Percentiles rank a stretch among this genome's conserved stretches.
These are phyloP conservation scores for Zelostemma sp. DNA, from an alignment of 1,140 invertebrate species.

Conservation along the genomic window DNA sequence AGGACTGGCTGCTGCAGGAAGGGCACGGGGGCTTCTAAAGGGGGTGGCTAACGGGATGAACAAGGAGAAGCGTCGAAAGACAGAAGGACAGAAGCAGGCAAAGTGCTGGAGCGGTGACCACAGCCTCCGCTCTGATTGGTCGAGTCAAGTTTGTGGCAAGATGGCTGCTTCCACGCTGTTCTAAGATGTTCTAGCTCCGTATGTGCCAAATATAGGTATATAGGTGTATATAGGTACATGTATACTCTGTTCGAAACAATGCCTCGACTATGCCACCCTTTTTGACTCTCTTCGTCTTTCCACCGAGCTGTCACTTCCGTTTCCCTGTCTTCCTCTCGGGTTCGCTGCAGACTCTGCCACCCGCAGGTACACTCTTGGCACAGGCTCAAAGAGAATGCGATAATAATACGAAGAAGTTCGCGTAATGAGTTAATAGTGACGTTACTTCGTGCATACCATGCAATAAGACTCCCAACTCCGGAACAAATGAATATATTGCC, in stretches of 20 bases:
- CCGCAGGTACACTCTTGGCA: slow-evolving; percentile 50
- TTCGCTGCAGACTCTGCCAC: slow-evolving; percentile 39
- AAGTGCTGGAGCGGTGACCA: slow-evolving; percentile 67
- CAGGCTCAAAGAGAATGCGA: slow-evolving; percentile 67
- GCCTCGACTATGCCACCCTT: slow-evolving; percentile 60
- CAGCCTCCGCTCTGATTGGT: slow-evolving; percentile 70
- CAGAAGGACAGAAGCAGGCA: slow-evolving; percentile 39
- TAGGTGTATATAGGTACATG: slow-evolving; percentile 57
- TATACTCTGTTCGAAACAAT: slow-evolving; percentile 67
- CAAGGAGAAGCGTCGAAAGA: slow-evolving; percentile 29
- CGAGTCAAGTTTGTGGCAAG: slow-evolving; percentile 71
- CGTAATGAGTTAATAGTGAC: slow-evolving; percentile 68
- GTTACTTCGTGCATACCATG: slow-evolving; percentile 41
- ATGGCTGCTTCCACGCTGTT: slow-evolving; percentile 63
- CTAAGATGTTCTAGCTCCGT: slow-evolving; percentile 54
- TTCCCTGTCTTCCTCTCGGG: slow-evolving; percentile 33
- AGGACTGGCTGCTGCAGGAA: slow-evolving; percentile 60
- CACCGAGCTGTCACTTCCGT: slow-evolving; percentile 51
- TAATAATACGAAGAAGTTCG: slow-evolving; percentile 66
- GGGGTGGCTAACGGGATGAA: slow-evolving; percentile 32
- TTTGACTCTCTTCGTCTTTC: slow-evolving; percentile 39
- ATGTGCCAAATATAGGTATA: slow-evolving; percentile 59
- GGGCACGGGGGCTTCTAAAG: slow-evolving; percentile 17
- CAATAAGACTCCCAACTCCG: neutral
- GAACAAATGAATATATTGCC: slow-evolving; percentile 5